A percentile compares a stretch with the other conserved stretches of the same genome.
Evolutionary conservation across 2,888 invertebrate genomes (phyloP).

Genomic region (Agrochola lota): DNA sequence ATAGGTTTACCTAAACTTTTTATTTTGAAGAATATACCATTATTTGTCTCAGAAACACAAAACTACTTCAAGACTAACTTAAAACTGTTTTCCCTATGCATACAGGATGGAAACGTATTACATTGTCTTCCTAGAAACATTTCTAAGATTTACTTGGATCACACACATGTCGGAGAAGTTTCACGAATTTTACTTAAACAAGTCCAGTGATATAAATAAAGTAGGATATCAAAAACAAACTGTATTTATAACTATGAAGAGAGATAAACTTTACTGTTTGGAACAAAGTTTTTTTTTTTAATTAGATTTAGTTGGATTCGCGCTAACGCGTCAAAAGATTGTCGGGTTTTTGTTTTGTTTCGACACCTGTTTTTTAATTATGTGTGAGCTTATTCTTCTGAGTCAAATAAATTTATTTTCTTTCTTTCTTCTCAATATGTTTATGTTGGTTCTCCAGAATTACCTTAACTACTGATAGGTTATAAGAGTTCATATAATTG

Average conservation of each 20-base stretch:
- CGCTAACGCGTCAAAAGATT: background rate
- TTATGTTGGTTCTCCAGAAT: too few relatives aligned
- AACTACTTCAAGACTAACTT: background rate
- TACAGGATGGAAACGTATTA: background rate
- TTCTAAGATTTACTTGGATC: background rate
- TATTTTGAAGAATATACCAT: too few relatives aligned
- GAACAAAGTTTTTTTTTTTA: background rate
- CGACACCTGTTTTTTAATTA: background rate
- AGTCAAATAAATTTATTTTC: too few relatives aligned
- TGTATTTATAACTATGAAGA: background rate
- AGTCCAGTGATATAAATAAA: background rate
- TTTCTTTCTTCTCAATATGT: background rate
- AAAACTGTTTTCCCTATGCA: background rate
- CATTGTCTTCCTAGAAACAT: background rate
- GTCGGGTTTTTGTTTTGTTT: background rate
- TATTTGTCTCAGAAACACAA: background rate
- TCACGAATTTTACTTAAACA: background rate
- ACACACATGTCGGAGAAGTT: background rate
- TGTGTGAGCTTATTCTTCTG: background rate
- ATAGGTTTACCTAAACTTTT: too few relatives aligned
- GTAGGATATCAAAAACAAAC: conserved; percentile 10
- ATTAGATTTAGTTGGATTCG: background rate
- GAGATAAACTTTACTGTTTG: conserved; percentile 6
- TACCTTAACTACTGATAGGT: too few relatives aligned
- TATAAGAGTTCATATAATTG: too few relatives aligned